Base-by-base conservation (phyloP, 2,113 vertebrate genomes). In the Corythoichthys haematopterus region DNA sequence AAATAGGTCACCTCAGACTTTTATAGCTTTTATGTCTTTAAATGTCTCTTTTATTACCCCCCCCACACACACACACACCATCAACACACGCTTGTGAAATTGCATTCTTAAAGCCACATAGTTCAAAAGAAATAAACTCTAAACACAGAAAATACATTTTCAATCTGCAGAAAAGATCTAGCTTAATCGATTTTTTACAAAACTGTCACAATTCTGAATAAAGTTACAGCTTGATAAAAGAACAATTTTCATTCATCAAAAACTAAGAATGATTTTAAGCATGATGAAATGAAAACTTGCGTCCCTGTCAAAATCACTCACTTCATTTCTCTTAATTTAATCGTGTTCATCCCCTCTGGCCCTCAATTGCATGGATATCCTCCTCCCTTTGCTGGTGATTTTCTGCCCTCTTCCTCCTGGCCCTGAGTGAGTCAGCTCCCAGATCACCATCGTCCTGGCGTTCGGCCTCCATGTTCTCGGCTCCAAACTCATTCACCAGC, bases 401-500 rank as follows among this genome's bases (percentile, higher is more conserved):
- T 16, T 58, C 55, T 0, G 78, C 0, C 47, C 45, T 60, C 66
- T 77, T 43, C 72, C 75, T 74, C 62, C 81, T 67, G 51, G 62
- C 60, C 56, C 60, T 50, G 38, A 80, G 35, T 50, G 78, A 88
- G 51, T 88, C 75, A 65, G 58, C 82, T 20, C 28, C 80, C 40
- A 15, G 46, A 51, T 64, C 70, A 61, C 43, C 80, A 12, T 57
- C 35, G 0, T 82, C 83, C 47, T 53, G 66, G 14, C 65, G 78
- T 1, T 45, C 68, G 9, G 67, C 71, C 56, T 85, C 85, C 0
- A 36, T 1, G 0, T 63, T 53, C n/a, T 64, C 72, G 46, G 20
- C 57, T 14, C 10, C 73, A 64, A 66, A 73, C 60, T 87, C 88
- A 9, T 89, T 87, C 0, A 48, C 83, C 35, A 81, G 79, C 0